These are phyloP conservation scores for Liodrosophila aerea DNA, from an alignment of 2,888 invertebrate genomes.

Conservation along the genomic window DNA sequence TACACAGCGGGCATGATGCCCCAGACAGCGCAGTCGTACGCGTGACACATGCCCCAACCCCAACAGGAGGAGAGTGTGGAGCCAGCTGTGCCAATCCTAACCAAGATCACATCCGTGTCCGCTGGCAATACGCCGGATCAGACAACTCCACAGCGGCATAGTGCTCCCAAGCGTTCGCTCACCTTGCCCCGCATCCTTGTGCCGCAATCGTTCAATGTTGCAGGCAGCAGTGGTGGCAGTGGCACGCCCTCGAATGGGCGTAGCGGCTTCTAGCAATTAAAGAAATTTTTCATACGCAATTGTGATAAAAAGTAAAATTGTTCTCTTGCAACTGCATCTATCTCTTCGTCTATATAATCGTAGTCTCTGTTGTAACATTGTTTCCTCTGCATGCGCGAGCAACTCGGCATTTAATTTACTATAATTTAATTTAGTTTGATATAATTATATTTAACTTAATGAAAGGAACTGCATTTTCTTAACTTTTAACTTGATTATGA, in stretches of 20 bases:
- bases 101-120: constrained; percentile 12
- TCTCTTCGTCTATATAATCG: constrained; percentile 20
- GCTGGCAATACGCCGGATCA: constrained; percentile 44
- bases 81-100: no score
- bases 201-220: constrained; percentile 38
- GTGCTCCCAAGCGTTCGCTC: constrained; percentile 75
- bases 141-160: constrained; percentile 51
- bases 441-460: constrained; percentile 33
- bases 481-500: constrained; percentile 22
- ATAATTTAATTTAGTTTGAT: constrained; percentile 39
- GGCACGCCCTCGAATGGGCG: constrained; percentile 46
- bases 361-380: constrained; percentile 72
- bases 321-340: constrained; percentile 32
- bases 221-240: constrained; percentile 34
- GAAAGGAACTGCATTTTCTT: constrained; percentile 54
- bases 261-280: constrained; percentile 80
- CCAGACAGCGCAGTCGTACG: constrained; percentile 85
- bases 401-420: constrained; percentile 36
- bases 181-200: constrained; percentile 77
- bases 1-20: constrained; percentile 77
- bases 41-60: constrained; percentile 82
- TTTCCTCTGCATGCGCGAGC: constrained; percentile 51
- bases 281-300: constrained; percentile 81
- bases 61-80: neutral
- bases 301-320: constrained; percentile 79